Evolutionary conservation across 2,113 vertebrate species (phyloP).

Genomic region (Heptranchias perlo): DNA sequence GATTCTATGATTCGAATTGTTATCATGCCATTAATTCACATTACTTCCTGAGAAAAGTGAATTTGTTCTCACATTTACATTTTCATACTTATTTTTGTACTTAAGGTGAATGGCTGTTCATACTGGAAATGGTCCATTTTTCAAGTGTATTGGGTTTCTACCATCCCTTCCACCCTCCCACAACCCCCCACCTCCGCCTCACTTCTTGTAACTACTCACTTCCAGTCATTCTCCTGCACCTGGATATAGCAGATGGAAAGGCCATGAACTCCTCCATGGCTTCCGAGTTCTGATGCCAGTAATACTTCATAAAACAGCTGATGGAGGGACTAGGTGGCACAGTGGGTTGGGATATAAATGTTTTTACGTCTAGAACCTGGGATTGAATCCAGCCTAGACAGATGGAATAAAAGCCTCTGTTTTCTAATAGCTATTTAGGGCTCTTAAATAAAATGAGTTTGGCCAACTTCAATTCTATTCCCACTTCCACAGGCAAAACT

Average conservation of each 20-base stretch:
- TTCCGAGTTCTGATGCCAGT: neutral
- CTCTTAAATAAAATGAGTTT: slow-evolving; percentile 27
- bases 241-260: slow-evolving; percentile 28
- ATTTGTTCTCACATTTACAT: neutral
- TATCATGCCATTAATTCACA: neutral
- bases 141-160: neutral
- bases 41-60: neutral
- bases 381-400: slow-evolving; percentile 31
- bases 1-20: too few relatives aligned
- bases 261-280: neutral
- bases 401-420: slow-evolving; percentile 32
- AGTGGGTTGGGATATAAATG: neutral
- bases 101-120: neutral
- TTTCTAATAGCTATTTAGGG: neutral
- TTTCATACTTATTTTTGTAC: neutral
- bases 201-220: neutral
- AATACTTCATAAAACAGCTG: slow-evolving; percentile 33
- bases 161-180: neutral
- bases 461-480: neutral
- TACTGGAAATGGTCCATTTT: neutral
- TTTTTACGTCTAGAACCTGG: slow-evolving; percentile 8
- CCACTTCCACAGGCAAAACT: neutral
- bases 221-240: slow-evolving; percentile 4
- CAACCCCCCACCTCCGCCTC: too few relatives aligned
- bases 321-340: slow-evolving; percentile 21